phyloP scores from a whole-genome alignment of 2,888 invertebrate species.

The Ganaspis brasiliensis region DNA sequence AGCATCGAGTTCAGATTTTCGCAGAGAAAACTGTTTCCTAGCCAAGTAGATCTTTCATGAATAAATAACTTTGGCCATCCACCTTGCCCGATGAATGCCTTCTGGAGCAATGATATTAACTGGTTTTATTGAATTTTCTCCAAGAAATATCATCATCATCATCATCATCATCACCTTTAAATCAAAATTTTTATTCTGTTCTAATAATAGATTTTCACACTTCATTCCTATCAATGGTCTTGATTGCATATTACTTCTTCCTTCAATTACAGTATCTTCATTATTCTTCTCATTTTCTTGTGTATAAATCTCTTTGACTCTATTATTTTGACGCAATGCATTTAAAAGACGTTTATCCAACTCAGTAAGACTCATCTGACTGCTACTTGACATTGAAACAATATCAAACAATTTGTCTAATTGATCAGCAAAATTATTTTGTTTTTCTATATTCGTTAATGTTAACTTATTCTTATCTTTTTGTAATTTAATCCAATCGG shows the following conservation, averaged over 20 bases:
- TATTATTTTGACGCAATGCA: not conserved
- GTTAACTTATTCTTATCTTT: slow-evolving; percentile 5
- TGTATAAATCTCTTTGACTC: not conserved
- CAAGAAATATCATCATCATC: no score
- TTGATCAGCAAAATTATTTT: not conserved
- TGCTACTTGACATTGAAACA: slow-evolving; percentile 3
- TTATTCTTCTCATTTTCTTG: not conserved
- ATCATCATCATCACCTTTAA: no score
- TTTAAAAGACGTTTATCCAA: not conserved
- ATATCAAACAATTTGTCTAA: slow-evolving; percentile 9
- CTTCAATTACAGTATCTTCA: not conserved
- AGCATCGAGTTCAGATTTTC: not conserved
- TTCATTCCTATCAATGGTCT: not conserved
- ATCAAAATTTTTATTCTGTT: not conserved
- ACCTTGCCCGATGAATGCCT: not conserved
- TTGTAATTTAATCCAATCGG: slow-evolving; percentile 14
- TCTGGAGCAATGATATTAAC: not conserved
- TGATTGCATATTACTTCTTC: not conserved
- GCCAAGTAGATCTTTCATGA: not conserved
- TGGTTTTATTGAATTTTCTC: not conserved
- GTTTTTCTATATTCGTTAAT: not conserved
- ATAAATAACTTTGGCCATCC: slow-evolving; percentile 21
- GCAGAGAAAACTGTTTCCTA: not conserved
- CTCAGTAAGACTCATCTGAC: not conserved
- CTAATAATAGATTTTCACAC: not conserved